These are phyloP conservation scores for Leucoptera coffeella DNA, from an alignment of 2,888 invertebrate species.

Conservation along the genomic window DNA sequence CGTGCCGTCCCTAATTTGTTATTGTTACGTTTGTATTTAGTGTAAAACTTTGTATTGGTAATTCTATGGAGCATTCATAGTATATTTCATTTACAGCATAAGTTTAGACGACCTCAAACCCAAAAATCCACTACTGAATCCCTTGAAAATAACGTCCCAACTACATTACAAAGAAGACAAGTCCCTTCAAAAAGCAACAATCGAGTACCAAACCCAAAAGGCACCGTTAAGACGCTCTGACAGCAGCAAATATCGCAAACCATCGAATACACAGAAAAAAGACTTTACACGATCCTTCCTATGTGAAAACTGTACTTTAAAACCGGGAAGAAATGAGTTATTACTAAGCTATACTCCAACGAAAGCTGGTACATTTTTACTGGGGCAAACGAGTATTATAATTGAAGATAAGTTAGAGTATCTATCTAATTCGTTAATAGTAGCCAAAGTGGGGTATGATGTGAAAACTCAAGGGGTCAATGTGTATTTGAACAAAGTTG, in stretches of 20 bases:
- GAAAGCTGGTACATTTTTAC: conserved; percentile 60
- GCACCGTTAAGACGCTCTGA: conserved; percentile 62
- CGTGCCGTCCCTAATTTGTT: no score
- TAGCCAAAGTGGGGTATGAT: conserved; percentile 47
- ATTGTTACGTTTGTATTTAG: no score
- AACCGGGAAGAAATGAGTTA: conserved; percentile 62
- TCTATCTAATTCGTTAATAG: conserved; percentile 57
- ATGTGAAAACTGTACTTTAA: conserved; percentile 38
- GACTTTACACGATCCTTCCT: conserved; percentile 59
- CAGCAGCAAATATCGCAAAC: conserved; percentile 63
- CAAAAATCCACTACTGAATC: conserved; percentile 51
- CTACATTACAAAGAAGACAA: conserved; percentile 79
- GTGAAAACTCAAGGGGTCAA: conserved; percentile 47
- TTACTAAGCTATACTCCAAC: conserved; percentile 55
- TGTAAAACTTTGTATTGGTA: background rate
- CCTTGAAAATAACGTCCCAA: conserved; percentile 61
- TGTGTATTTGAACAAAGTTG: conserved; percentile 42
- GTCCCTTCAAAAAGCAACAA: conserved; percentile 66
- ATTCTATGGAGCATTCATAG: conserved; percentile 1
- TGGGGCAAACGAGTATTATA: conserved; percentile 63
- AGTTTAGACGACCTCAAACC: conserved; percentile 58
- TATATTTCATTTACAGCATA: conserved; percentile 18
- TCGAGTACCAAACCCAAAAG: conserved; percentile 64
- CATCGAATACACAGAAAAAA: conserved; percentile 58
- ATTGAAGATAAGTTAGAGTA: conserved; percentile 65